Conservation (phyloP, 2,888 invertebrate species). For the Ormyrus rosae region DNA sequence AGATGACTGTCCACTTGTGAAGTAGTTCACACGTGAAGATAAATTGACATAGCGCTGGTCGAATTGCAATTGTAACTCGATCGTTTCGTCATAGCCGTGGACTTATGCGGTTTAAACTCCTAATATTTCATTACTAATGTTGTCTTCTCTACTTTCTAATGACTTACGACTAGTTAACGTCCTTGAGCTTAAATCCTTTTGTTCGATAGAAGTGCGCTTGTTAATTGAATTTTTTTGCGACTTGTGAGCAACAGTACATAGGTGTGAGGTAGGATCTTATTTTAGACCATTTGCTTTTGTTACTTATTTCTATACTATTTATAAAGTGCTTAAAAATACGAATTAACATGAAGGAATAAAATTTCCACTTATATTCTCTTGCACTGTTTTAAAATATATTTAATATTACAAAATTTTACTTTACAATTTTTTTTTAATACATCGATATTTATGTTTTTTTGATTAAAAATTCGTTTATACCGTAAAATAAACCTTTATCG, state of each 20-base stretch:
- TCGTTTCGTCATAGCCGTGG: constrained; percentile 34
- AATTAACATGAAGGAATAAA: no score
- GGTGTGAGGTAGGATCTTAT: no score
- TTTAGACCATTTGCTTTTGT: no score
- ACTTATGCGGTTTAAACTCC: constrained; percentile 25
- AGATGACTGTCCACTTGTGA: constrained; percentile 19
- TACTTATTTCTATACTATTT: no score
- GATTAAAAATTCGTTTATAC: no score
- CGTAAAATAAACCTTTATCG: constrained; percentile 15
- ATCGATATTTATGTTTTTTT: no score
- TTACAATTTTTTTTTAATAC: no score
- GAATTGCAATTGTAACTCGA: constrained; percentile 43
- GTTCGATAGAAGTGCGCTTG: background rate
- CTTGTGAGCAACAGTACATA: no score
- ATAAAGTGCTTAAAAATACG: no score
- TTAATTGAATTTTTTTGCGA: background rate
- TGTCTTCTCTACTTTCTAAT: constrained; percentile 42
- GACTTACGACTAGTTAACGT: background rate
- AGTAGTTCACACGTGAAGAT: constrained; percentile 1
- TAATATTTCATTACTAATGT: constrained; percentile 31
- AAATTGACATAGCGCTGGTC: constrained; percentile 7
- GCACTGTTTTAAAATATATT: no score
- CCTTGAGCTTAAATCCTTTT: background rate
- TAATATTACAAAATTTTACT: no score
- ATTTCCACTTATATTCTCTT: no score